phyloP scores from a whole-genome alignment of 1,140 invertebrate species.

The Subanguina moxae region DNA sequence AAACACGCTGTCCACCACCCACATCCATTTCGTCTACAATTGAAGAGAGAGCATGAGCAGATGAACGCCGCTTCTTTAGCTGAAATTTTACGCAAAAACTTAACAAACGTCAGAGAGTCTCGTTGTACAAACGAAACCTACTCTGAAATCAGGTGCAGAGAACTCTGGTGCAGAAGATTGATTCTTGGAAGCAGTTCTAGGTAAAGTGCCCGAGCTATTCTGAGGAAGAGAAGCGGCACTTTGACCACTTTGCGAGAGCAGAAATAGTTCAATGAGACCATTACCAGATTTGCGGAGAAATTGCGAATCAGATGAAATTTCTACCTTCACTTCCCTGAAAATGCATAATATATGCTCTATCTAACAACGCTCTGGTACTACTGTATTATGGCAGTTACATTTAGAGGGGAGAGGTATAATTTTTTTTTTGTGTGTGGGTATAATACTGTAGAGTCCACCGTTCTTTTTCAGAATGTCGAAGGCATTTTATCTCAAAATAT shows the following conservation, averaged over 20 bases:
- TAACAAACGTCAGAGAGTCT: background rate
- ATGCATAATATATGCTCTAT: too few species aligned
- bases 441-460: too few species aligned
- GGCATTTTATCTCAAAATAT: too few species aligned
- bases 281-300: constrained; percentile 23
- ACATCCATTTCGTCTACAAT: constrained; percentile 37
- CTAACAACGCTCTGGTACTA: too few species aligned
- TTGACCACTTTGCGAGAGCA: constrained; percentile 23
- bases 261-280: constrained; percentile 39
- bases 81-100: constrained; percentile 23
- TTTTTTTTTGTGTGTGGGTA: background rate
- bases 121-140: constrained; percentile 7
- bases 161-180: constrained; percentile 11
- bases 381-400: too few species aligned
- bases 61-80: constrained; percentile 12
- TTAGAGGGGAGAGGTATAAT: background rate
- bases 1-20: constrained; percentile 47
- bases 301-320: constrained; percentile 31
- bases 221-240: constrained; percentile 6
- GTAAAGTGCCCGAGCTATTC: constrained; percentile 7
- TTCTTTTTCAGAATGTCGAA: too few species aligned
- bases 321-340: constrained; percentile 49
- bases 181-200: constrained; percentile 27
- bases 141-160: background rate
- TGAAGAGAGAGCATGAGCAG: constrained; percentile 27